Evolutionary conservation across 2,113 vertebrate genomes (phyloP).

Genomic region (Pipra filicauda): DNA sequence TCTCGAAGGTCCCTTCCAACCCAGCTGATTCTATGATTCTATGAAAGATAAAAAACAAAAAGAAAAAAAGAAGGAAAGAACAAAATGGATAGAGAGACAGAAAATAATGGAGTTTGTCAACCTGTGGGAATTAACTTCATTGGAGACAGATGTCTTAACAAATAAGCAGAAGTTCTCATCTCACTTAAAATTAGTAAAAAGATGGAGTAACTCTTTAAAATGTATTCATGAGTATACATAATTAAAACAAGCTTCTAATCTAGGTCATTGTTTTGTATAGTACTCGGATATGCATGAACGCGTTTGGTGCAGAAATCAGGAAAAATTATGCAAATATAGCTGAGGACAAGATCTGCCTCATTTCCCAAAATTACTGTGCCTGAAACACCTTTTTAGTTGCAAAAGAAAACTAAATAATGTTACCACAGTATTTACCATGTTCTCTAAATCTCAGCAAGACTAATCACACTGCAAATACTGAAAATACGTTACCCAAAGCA

Average conservation of each 20-base stretch:
- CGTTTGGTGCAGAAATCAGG: background rate
- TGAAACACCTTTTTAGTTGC: background rate
- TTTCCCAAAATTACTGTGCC: background rate
- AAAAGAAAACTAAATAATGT: background rate
- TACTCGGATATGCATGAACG: background rate
- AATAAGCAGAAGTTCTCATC: background rate
- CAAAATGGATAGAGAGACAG: background rate
- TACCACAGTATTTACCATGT: background rate
- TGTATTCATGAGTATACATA: background rate
- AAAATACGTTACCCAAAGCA: background rate
- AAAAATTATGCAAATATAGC: background rate
- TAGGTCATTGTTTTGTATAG: constrained; percentile 16
- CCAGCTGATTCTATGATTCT: no score
- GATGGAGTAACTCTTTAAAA: background rate
- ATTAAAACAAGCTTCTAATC: constrained; percentile 24
- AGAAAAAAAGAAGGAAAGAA: background rate
- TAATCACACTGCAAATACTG: background rate
- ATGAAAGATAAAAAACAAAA: background rate
- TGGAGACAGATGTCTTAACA: background rate
- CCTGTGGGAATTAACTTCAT: background rate
- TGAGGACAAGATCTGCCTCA: background rate
- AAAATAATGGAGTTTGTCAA: background rate
- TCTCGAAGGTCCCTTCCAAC: no score
- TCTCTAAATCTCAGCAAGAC: background rate
- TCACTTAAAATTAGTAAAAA: background rate